Percentiles rank a stretch among this genome's conserved stretches.
phyloP scores from a whole-genome alignment of 1,140 invertebrate species.

The Oscheius sp. region DNA sequence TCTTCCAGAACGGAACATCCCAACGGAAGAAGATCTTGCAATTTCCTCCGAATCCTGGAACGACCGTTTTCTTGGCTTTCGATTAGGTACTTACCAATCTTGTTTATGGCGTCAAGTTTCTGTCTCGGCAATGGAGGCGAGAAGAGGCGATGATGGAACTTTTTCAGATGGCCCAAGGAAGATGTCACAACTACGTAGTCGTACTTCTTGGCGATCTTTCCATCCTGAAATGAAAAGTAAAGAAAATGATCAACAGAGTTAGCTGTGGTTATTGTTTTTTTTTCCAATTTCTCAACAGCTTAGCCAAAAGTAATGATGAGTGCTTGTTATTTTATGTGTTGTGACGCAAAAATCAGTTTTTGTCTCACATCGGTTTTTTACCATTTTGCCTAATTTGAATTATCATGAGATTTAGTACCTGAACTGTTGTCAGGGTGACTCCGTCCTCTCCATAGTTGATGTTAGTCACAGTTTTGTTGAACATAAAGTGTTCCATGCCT shows the following conservation, averaged over 20 bases:
- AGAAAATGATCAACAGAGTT: too few species aligned
- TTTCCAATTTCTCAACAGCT: too few species aligned
- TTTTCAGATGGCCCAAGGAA: constrained; percentile 39
- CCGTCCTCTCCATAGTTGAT: constrained; percentile 15
- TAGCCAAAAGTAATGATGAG: too few species aligned
- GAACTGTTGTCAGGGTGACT: neutral
- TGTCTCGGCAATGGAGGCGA: constrained; percentile 16
- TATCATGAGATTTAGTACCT: neutral
- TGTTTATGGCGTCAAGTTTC: constrained; percentile 30
- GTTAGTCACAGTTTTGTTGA: constrained; percentile 25
- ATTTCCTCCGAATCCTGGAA: constrained; percentile 29
- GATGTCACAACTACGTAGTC: constrained; percentile 42
- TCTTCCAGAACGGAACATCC: constrained; percentile 23
- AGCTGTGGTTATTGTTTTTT: too few species aligned
- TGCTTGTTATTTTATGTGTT: too few species aligned
- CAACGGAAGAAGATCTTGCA: constrained; percentile 36
- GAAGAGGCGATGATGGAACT: constrained; percentile 33
- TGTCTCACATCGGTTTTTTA: too few species aligned
- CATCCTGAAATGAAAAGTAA: too few species aligned
- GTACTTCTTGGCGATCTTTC: constrained; percentile 7
- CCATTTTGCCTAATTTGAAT: too few species aligned
- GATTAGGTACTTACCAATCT: constrained; percentile 5
- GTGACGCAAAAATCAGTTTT: too few species aligned
- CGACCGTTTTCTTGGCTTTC: neutral
- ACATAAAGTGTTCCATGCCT: neutral